Conservation (phyloP, 1,140 invertebrate species). For the Cydia amplana region DNA sequence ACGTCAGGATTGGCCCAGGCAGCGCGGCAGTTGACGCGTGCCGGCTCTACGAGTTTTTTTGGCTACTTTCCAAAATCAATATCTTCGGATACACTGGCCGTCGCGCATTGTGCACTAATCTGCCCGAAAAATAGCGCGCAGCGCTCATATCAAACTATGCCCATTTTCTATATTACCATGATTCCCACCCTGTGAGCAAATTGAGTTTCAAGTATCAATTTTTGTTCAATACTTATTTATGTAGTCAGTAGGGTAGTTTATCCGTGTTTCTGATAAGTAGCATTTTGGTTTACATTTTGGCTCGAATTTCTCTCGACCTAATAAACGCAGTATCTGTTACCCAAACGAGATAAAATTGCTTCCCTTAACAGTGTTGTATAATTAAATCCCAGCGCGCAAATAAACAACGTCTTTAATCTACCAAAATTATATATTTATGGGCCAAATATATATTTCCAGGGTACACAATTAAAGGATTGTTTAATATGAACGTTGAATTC, state of each 20-base stretch:
- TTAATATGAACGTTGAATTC: conserved; percentile 15
- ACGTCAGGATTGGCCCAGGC: conserved; percentile 61
- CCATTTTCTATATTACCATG: not conserved
- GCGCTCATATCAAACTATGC: conserved; percentile 8
- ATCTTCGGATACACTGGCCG: conserved; percentile 74
- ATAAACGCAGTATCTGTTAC: conserved; percentile 32
- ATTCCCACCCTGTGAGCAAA: not conserved
- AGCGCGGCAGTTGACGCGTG: conserved; percentile 76
- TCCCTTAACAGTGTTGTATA: conserved; percentile 21
- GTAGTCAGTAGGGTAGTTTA: conserved; percentile 15
- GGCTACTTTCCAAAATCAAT: conserved; percentile 78
- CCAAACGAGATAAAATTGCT: conserved; percentile 33
- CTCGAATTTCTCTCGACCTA: conserved; percentile 26
- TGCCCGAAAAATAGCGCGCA: conserved; percentile 47
- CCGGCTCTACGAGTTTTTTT: conserved; percentile 75
- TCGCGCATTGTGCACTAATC: conserved; percentile 76
- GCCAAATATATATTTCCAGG: conserved; percentile 26
- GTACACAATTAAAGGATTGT: conserved; percentile 22
- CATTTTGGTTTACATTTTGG: conserved; percentile 31
- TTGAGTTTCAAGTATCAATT: not conserved
- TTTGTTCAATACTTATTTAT: not conserved
- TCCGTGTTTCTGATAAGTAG: conserved; percentile 26
- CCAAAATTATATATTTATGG: conserved; percentile 29
- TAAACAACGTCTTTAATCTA: conserved; percentile 31
- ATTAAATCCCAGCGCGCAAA: conserved; percentile 32